phyloP scores from a whole-genome alignment of 2,113 vertebrate genomes.

The Antennarius striatus region DNA sequence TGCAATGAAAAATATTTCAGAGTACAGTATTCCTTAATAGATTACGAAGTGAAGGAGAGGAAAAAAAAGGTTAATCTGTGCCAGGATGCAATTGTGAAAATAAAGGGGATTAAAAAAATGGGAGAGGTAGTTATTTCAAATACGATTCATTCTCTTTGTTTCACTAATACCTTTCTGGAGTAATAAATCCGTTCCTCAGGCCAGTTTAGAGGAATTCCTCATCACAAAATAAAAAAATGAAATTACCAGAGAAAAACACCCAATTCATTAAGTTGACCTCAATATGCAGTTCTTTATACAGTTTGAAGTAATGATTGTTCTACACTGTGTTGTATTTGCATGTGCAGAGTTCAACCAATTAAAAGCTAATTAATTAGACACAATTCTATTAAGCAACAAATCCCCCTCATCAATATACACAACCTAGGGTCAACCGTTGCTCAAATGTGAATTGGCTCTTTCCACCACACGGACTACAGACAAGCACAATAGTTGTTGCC shows the following conservation, averaged over 20 bases:
- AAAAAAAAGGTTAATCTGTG: constrained; percentile 53
- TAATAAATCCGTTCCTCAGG: constrained; percentile 20
- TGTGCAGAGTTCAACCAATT: constrained; percentile 80
- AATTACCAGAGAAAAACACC: constrained; percentile 43
- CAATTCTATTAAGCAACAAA: constrained; percentile 85
- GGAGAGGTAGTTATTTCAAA: constrained; percentile 35
- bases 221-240: constrained; percentile 29
- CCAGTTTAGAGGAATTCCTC: constrained; percentile 9
- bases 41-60: constrained; percentile 49
- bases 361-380: constrained; percentile 86
- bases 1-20: constrained; percentile 34
- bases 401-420: constrained; percentile 82
- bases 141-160: constrained; percentile 37
- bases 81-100: constrained; percentile 53
- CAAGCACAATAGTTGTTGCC: constrained; percentile 66
- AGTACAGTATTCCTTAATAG: constrained; percentile 43
- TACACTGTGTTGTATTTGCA: constrained; percentile 78
- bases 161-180: constrained; percentile 5
- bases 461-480: constrained; percentile 61
- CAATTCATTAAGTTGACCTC: constrained; percentile 62
- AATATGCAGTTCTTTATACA: constrained; percentile 61
- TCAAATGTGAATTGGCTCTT: constrained; percentile 74
- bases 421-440: constrained; percentile 75
- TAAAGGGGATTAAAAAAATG: constrained; percentile 51
- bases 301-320: constrained; percentile 72